Conservation (phyloP, 2,797 vertebrate species). For the Carduelis carduelis region DNA sequence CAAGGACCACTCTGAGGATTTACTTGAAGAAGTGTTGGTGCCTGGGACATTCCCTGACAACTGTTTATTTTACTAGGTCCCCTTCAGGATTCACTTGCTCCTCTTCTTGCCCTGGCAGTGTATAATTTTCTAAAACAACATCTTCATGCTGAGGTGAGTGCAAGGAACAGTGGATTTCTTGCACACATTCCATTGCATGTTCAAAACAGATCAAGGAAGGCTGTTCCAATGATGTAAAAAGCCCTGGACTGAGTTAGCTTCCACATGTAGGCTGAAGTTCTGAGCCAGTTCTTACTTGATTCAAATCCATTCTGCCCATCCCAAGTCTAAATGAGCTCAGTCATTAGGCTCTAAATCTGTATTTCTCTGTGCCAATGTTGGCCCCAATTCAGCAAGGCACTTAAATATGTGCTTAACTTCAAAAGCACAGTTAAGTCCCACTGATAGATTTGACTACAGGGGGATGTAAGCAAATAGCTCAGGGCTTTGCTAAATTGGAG, state of each 20-base stretch:
- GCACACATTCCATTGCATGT: neutral
- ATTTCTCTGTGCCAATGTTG: conserved; percentile 48
- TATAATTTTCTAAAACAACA: neutral
- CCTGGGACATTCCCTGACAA: neutral
- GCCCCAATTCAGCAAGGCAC: conserved; percentile 40
- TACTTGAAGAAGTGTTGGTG: neutral
- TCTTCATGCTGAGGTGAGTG: neutral
- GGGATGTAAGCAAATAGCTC: conserved; percentile 53
- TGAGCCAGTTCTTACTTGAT: conserved; percentile 34
- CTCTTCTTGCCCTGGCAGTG: neutral
- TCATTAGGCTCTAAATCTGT: conserved; percentile 49
- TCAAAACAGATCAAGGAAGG: neutral
- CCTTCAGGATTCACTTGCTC: neutral
- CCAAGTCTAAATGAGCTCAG: conserved; percentile 56
- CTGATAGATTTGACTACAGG: conserved; percentile 54
- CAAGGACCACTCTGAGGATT: neutral
- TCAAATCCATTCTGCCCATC: conserved; percentile 52
- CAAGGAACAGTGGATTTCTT: neutral
- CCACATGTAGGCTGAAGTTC: conserved; percentile 8
- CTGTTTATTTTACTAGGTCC: neutral
- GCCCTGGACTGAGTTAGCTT: neutral
- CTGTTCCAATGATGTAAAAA: neutral
- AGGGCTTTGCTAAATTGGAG: conserved; percentile 39
- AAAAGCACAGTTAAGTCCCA: conserved; percentile 51
- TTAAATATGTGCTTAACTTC: conserved; percentile 62